Evolutionary conservation across 1,140 invertebrate genomes (phyloP), one percentile per base, ranked within the genome.

Genomic region (Drosophila kepulauana): DNA sequence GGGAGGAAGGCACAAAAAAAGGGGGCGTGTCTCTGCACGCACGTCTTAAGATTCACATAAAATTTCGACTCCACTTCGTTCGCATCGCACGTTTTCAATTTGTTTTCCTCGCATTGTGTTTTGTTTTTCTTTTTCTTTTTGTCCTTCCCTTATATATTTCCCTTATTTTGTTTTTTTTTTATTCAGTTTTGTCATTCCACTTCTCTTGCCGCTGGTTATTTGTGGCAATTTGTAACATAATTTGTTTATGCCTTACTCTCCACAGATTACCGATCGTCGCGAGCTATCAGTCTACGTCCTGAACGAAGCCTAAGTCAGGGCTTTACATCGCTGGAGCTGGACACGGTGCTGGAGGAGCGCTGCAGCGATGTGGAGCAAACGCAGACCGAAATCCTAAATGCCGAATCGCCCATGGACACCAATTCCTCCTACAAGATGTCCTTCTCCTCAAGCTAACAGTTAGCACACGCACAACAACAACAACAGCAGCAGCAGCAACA

Each of bases 261-360:
- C 16, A 13, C 3, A 81, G 93, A 94, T 72, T 94, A 94, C 79
- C 93, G 94, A 82, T 93, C 94, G 67, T 92, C 94, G 58, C 93
- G 96, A 82, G 94, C 95, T 28, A 94, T 96, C 66, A 95, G 95
- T 72, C 92, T 97, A 73, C 93, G 94, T 75, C 94, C 94, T 79
- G 94, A 95, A 82, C 93, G 96, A 91, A 93, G 94, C 92, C 94
- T 93, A 88, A 96, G 93, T 69, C 94, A 94, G 76, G 94, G 94
- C 13, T 96, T 96, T 70, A 95, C 96, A 8, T 95, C 95, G 0
- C 89, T 96, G 35, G 96, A 97, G 89, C 93, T 97, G 79, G 96
- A 97, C 87, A 97, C 96, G 0, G 96, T 97, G 8, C 93, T 97
- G 11, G 96, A 97, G 91, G 96, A 97, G 86, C 94, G 95, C 69